Percentiles rank a stretch among this genome's conserved stretches.
Evolutionary conservation across 2,797 vertebrate genomes (phyloP).

Genomic region (Harpagifer antarcticus): DNA sequence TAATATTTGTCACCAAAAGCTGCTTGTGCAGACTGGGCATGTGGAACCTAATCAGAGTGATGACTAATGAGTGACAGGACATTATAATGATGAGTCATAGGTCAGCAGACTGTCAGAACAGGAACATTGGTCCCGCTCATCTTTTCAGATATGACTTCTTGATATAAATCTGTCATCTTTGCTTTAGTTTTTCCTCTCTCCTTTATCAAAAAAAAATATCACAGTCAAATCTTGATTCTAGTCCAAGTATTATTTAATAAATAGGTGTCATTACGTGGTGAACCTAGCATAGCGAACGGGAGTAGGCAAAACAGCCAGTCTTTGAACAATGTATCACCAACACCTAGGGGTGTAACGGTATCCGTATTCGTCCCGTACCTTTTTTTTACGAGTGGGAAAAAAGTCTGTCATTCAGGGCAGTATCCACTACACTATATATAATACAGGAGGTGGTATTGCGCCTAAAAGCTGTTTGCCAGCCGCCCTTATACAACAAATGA

Average conservation of each 20-base stretch:
- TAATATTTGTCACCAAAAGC: neutral
- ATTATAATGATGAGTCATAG: constrained; percentile 6
- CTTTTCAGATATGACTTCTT: neutral
- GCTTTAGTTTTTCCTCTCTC: neutral
- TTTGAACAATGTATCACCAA: too few relatives aligned
- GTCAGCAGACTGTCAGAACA: constrained; percentile 1
- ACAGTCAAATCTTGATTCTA: neutral
- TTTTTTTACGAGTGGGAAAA: too few relatives aligned
- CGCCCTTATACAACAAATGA: too few relatives aligned
- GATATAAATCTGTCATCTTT: neutral
- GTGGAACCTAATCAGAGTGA: neutral
- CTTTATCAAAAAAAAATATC: neutral
- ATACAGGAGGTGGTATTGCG: too few relatives aligned
- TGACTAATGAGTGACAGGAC: constrained; percentile 9
- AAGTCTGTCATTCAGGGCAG: too few relatives aligned
- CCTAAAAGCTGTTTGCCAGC: too few relatives aligned
- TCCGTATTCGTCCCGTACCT: too few relatives aligned
- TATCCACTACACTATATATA: too few relatives aligned
- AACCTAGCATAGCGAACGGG: too few relatives aligned
- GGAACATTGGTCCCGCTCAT: neutral
- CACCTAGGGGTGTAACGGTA: too few relatives aligned
- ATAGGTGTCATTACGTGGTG: too few relatives aligned
- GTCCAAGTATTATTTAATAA: neutral
- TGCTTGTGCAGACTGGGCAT: neutral
- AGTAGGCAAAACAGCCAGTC: too few relatives aligned